phyloP scores from a whole-genome alignment of 2,888 invertebrate species.

The Cylindroiulus punctatus region DNA sequence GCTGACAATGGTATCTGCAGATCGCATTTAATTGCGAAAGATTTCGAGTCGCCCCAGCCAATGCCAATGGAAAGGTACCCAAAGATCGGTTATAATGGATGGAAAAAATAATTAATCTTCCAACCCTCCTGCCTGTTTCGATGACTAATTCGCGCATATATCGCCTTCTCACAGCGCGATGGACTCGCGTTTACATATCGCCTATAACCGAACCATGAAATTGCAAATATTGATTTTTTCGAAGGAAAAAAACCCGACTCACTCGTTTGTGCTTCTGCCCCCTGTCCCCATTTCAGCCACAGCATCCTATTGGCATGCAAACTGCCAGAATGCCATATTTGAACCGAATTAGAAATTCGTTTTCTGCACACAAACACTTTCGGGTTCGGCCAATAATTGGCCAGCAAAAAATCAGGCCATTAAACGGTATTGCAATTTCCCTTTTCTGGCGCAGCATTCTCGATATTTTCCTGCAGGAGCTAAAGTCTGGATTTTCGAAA shows the following conservation, averaged over 20 bases:
- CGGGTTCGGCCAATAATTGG: too few species aligned
- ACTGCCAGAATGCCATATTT: not conserved
- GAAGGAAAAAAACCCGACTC: not conserved
- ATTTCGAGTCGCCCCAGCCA: not conserved
- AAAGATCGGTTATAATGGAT: not conserved
- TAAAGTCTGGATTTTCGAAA: not conserved
- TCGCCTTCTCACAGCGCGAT: not conserved
- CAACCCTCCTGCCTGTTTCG: not conserved
- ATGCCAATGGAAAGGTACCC: not conserved
- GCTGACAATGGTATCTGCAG: too few species aligned
- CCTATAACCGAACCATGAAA: conserved; percentile 9
- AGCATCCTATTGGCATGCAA: not conserved
- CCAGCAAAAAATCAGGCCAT: not conserved
- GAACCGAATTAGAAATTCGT: not conserved
- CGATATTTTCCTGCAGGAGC: not conserved
- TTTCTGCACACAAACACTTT: too few species aligned
- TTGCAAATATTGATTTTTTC: conserved; percentile 24
- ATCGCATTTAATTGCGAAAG: too few species aligned
- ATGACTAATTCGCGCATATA: conserved; percentile 27
- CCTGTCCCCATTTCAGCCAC: not conserved
- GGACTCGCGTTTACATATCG: not conserved
- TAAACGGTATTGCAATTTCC: not conserved
- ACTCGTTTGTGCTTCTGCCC: not conserved
- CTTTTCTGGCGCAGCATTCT: not conserved
- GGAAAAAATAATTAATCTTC: conserved; percentile 12